Evolutionary conservation across 2,888 invertebrate species (phyloP).

Genomic region (Ochropacha duplaris): DNA sequence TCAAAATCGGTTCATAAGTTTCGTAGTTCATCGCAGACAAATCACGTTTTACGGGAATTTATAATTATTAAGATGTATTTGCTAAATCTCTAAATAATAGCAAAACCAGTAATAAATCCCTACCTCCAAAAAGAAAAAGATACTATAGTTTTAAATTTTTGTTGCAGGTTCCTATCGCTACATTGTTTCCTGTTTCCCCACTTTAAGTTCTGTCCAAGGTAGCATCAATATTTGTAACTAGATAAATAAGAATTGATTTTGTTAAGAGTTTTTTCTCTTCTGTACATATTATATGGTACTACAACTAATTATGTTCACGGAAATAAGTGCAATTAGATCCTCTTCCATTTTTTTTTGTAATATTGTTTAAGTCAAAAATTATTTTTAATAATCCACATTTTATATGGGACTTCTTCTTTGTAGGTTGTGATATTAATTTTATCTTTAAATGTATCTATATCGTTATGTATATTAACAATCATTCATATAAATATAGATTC

Average conservation of each 20-base stretch:
- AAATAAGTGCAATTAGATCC: neutral
- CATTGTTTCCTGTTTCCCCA: slow-evolving; percentile 95
- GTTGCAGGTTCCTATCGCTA: slow-evolving; percentile 92
- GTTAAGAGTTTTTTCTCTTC: neutral
- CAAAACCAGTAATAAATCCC: no score
- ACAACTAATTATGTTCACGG: neutral
- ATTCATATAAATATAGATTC: neutral
- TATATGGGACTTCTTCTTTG: slow-evolving; percentile 4
- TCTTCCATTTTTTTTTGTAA: neutral
- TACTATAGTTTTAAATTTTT: slow-evolving; percentile 34
- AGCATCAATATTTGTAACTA: slow-evolving; percentile 37
- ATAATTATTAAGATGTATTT: no score
- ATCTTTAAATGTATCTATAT: slow-evolving; percentile 21
- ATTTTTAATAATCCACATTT: neutral
- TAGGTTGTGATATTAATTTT: slow-evolving; percentile 53
- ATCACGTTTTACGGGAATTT: no score
- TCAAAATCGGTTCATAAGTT: no score
- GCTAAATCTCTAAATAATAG: no score
- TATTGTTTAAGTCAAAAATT: neutral
- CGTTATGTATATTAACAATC: slow-evolving; percentile 16
- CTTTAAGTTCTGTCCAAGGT: slow-evolving; percentile 91
- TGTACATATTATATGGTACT: neutral
- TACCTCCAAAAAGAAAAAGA: no score
- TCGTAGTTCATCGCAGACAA: no score
- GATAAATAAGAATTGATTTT: slow-evolving; percentile 15